phyloP scores from a whole-genome alignment of 2,797 vertebrate species.

The Falco peregrinus region DNA sequence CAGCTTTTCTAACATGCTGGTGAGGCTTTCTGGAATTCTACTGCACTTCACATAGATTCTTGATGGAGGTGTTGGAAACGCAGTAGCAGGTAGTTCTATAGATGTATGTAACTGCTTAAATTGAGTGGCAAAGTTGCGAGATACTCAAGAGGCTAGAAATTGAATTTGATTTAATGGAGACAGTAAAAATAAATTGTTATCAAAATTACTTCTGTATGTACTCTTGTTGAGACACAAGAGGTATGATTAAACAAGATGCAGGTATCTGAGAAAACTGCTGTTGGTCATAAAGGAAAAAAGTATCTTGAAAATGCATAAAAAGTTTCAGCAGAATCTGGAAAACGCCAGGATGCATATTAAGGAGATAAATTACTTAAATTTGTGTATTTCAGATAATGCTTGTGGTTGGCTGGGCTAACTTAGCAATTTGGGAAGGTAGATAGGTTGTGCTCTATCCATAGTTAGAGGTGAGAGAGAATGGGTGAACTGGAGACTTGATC shows the following conservation, averaged over 20 bases:
- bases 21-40: background rate
- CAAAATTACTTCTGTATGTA: background rate
- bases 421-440: background rate
- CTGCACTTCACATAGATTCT: background rate
- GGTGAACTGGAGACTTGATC: background rate
- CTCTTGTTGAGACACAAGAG: background rate
- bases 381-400: background rate
- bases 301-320: background rate
- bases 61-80: background rate
- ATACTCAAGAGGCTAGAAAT: background rate
- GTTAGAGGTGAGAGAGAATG: background rate
- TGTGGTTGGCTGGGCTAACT: background rate
- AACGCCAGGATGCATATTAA: fast-evolving
- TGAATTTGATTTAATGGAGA: background rate
- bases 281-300: background rate
- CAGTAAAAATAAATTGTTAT: background rate
- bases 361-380: background rate
- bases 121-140: background rate
- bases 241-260: background rate
- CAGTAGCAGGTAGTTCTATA: background rate
- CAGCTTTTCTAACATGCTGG: background rate
- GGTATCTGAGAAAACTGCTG: background rate
- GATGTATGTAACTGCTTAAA: background rate
- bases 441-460: background rate
- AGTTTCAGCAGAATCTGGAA: background rate